phyloP scores from a whole-genome alignment of 37 sponge, comb jelly and placozoan species.

The Crambe crambe region DNA sequence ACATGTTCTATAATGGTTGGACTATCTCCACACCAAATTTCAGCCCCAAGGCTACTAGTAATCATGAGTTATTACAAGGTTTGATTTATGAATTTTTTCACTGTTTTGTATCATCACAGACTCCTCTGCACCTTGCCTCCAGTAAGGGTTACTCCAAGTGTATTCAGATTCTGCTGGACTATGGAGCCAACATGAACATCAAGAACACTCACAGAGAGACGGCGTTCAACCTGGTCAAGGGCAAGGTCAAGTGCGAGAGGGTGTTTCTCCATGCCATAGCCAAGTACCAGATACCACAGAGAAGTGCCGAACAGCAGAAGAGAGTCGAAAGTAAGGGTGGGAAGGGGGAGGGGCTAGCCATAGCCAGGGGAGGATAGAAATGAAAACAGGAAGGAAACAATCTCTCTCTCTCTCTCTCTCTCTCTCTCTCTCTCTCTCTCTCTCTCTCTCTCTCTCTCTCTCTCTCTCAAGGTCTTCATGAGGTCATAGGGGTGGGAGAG shows the following conservation, averaged over 20 bases:
- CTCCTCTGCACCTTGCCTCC: conserved; percentile 80
- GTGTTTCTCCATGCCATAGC: conserved; percentile 46
- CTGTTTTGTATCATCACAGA: too few relatives aligned
- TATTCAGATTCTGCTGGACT: conserved; percentile 49
- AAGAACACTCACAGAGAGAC: conserved; percentile 43
- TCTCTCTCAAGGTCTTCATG: conserved; percentile 25
- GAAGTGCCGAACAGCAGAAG: conserved; percentile 31
- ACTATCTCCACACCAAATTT: too few relatives aligned
- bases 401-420: too few relatives aligned
- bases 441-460: conserved; percentile 13
- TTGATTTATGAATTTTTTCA: too few relatives aligned
- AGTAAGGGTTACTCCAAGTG: conserved; percentile 43
- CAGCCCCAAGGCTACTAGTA: too few relatives aligned
- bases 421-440: too few relatives aligned
- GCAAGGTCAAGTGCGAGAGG: conserved; percentile 43
- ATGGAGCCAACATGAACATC: conserved; percentile 35
- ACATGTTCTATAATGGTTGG: too few relatives aligned
- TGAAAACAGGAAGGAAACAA: too few relatives aligned
- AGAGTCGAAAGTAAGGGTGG: conserved; percentile 49
- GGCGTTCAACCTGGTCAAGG: conserved; percentile 45
- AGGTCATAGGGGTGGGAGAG: neutral
- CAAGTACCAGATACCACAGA: conserved; percentile 39
- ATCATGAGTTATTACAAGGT: too few relatives aligned
- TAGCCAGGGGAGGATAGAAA: too few relatives aligned
- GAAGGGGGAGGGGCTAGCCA: too few relatives aligned